A percentile compares a stretch with the other conserved stretches of the same genome.
Conservation (phyloP, 1,140 invertebrate genomes). For the Saccostrea echinata region DNA sequence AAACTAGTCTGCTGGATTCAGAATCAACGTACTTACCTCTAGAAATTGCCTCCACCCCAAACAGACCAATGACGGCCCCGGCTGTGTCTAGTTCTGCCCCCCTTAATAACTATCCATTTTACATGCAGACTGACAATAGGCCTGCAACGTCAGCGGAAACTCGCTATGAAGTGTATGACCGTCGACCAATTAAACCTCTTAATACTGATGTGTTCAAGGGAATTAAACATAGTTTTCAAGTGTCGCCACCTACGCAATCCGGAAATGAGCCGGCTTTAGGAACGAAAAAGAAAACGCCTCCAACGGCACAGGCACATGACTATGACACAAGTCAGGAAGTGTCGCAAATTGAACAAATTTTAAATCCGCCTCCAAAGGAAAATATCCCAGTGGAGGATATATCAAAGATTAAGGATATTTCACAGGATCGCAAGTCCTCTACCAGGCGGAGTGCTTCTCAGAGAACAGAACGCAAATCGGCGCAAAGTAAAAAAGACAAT, state of each 20-base stretch:
- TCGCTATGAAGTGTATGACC: constrained; percentile 67
- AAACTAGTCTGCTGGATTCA: constrained; percentile 72
- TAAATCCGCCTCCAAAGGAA: constrained; percentile 50
- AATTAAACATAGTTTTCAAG: constrained; percentile 65
- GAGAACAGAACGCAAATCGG: not conserved
- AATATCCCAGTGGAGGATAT: constrained; percentile 61
- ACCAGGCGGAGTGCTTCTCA: constrained; percentile 43
- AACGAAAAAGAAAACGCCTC: constrained; percentile 64
- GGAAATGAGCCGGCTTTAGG: constrained; percentile 65
- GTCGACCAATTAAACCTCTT: constrained; percentile 65
- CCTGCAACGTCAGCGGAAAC: constrained; percentile 63
- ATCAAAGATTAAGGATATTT: constrained; percentile 64
- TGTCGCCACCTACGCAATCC: constrained; percentile 66
- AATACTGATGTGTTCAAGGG: constrained; percentile 64
- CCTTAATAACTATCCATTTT: constrained; percentile 51
- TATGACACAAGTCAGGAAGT: constrained; percentile 72
- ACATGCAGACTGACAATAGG: constrained; percentile 57
- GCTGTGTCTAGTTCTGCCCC: constrained; percentile 53
- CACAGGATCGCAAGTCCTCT: constrained; percentile 46
- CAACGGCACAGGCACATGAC: constrained; percentile 70
- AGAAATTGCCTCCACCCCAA: constrained; percentile 58
- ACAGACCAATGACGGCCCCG: constrained; percentile 68
- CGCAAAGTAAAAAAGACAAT: constrained; percentile 35
- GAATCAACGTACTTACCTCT: constrained; percentile 76
- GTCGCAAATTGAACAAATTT: constrained; percentile 59